These are phyloP conservation scores for Falcaria lacertinaria DNA, from an alignment of 2,888 invertebrate genomes.

Conservation along the genomic window DNA sequence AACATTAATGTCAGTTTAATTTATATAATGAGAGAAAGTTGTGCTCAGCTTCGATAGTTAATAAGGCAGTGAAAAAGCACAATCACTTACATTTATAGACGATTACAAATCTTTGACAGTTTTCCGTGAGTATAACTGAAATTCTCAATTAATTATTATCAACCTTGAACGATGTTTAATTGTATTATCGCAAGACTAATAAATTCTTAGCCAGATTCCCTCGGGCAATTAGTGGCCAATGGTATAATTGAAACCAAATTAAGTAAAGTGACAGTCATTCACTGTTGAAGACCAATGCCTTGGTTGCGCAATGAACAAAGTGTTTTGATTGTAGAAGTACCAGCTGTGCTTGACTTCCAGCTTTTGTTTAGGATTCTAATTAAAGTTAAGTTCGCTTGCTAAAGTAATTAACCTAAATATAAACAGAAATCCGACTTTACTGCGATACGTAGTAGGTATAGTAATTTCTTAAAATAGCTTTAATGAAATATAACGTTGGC, in stretches of 20 bases:
- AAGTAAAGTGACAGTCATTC: not conserved
- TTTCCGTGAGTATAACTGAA: slow-evolving; percentile 22
- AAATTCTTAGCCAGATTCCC: slow-evolving; percentile 25
- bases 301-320: not conserved
- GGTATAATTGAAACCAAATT: slow-evolving; percentile 23
- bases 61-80: not conserved
- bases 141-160: slow-evolving; percentile 13
- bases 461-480: too few relatives aligned
- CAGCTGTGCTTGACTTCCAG: not conserved
- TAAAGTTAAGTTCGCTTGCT: not conserved
- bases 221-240: slow-evolving; percentile 32
- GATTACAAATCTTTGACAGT: not conserved
- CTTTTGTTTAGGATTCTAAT: not conserved
- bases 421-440: not conserved
- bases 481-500: too few relatives aligned
- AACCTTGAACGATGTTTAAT: slow-evolving; percentile 28
- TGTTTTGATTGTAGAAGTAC: not conserved
- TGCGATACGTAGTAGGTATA: not conserved
- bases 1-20: too few relatives aligned
- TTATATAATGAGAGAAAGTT: too few relatives aligned
- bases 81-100: not conserved
- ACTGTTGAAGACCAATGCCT: not conserved
- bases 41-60: too few relatives aligned
- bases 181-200: slow-evolving; percentile 36
- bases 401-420: not conserved